These are phyloP conservation scores for Theristus sp. DNA, from an alignment of 2,888 invertebrate genomes.

Conservation along the genomic window DNA sequence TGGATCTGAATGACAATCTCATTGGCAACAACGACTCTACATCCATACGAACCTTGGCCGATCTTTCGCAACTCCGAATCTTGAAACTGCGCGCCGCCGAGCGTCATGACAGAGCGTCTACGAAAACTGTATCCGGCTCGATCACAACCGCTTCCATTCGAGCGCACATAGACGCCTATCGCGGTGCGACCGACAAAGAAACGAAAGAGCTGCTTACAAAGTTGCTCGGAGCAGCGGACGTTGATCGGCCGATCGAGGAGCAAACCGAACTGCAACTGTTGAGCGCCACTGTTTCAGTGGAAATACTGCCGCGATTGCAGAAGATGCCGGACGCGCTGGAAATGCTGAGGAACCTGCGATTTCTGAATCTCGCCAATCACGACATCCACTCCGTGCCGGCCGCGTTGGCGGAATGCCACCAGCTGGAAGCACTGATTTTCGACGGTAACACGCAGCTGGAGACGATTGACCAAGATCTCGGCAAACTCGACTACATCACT, in stretches of 20 bases:
- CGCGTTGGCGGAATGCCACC: not conserved
- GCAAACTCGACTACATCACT: not conserved
- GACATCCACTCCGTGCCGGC: not conserved
- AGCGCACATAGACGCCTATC: too few relatives aligned
- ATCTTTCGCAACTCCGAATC: not conserved
- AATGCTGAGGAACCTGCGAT: not conserved
- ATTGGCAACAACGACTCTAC: not conserved
- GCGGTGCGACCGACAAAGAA: too few relatives aligned
- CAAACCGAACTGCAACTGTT: too few relatives aligned
- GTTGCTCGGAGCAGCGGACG: too few relatives aligned
- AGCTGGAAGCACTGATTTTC: not conserved
- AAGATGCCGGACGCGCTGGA: not conserved
- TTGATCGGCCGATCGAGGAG: too few relatives aligned
- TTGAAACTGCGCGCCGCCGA: not conserved
- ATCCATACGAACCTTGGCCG: not conserved
- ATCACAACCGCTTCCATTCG: too few relatives aligned
- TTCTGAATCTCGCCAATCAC: not conserved
- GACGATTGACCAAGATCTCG: not conserved
- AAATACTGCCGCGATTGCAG: not conserved
- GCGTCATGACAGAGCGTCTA: too few relatives aligned
- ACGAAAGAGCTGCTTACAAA: too few relatives aligned
- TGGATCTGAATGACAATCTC: not conserved
- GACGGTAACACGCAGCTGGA: not conserved
- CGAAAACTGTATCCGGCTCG: too few relatives aligned
- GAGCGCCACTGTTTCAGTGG: too few relatives aligned